A percentile compares a stretch with the other conserved stretches of the same genome.
These are phyloP conservation scores for Agonopterix subpropinquella DNA, from an alignment of 2,888 invertebrate species.

Conservation along the genomic window DNA sequence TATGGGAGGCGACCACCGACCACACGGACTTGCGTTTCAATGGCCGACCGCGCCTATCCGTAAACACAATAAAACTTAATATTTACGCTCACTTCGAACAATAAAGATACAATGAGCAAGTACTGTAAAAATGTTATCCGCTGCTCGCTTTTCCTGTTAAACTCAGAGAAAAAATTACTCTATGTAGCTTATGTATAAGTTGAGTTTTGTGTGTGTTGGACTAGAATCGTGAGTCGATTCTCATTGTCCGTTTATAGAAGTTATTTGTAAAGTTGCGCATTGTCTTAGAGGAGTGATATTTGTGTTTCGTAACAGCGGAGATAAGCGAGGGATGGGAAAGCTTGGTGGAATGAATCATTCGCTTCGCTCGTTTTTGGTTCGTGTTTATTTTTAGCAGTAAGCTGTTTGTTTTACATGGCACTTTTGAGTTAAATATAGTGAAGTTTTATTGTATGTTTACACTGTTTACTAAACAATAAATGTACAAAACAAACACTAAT, in stretches of 20 bases:
- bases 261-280: conserved; percentile 62
- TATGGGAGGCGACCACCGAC: conserved; percentile 71
- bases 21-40: conserved; percentile 49
- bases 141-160: conserved; percentile 28
- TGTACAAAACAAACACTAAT: too few relatives aligned
- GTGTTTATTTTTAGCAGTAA: conserved; percentile 52
- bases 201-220: conserved; percentile 14
- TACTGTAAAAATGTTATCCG: conserved; percentile 48
- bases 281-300: conserved; percentile 56
- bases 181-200: conserved; percentile 16
- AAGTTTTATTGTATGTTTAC: too few relatives aligned
- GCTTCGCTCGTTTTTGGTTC: conserved; percentile 21
- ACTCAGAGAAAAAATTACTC: conserved; percentile 13
- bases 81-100: conserved; percentile 64
- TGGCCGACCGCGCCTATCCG: conserved; percentile 52
- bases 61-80: conserved; percentile 71
- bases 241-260: conserved; percentile 41
- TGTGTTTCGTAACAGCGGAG: conserved; percentile 48
- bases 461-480: too few relatives aligned
- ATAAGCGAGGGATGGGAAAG: conserved; percentile 53
- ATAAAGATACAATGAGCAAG: conserved; percentile 65
- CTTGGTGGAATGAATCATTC: conserved; percentile 25
- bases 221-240: conserved; percentile 22
- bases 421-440: neutral
- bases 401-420: conserved; percentile 25